Conservation (phyloP, 2,113 vertebrate species). For the Bubo blakistoni region DNA sequence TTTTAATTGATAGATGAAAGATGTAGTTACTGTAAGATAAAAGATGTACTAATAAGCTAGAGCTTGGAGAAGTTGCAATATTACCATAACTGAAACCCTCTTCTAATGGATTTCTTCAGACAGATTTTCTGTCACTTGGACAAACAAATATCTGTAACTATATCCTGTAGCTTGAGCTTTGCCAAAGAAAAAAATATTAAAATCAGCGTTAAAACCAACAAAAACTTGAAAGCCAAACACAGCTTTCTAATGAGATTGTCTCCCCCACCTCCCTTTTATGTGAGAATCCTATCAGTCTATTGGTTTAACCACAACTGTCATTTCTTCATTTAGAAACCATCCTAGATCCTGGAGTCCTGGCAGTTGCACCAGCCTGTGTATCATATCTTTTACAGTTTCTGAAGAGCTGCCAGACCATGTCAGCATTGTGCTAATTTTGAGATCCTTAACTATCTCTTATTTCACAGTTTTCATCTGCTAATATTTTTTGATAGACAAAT, state of each 20-base stretch:
- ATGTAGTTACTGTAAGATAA: not conserved
- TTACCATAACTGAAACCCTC: not conserved
- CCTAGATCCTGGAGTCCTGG: not conserved
- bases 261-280: not conserved
- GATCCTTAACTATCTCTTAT: not conserved
- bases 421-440: not conserved
- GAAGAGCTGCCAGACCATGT: not conserved
- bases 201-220: not conserved
- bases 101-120: not conserved
- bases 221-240: not conserved
- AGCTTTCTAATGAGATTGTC: not conserved
- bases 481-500: not conserved
- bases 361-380: not conserved
- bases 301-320: not conserved
- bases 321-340: not conserved
- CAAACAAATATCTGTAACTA: not conserved
- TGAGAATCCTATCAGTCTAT: not conserved
- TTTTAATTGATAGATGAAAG: not conserved
- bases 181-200: not conserved
- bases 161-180: not conserved
- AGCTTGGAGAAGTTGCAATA: not conserved
- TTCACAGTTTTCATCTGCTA: not conserved
- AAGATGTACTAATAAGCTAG: not conserved
- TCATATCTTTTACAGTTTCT: not conserved
- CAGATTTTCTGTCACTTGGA: not conserved